Percentiles rank a stretch among this genome's conserved stretches.
Conservation (phyloP, 2,113 vertebrate species). For the Oreotrochilus melanogaster region DNA sequence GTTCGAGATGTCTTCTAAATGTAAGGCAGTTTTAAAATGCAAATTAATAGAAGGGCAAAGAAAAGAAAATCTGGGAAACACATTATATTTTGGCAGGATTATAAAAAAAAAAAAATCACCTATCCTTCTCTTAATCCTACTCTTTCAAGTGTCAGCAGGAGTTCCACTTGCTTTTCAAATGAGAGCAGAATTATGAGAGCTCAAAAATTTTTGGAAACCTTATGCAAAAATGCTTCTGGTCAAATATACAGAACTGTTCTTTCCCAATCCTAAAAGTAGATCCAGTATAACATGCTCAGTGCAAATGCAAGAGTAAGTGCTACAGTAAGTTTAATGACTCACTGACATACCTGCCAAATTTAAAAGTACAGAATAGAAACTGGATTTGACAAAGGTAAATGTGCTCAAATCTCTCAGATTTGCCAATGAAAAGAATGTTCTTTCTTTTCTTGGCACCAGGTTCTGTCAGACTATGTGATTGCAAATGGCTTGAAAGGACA, state of each 20-base stretch:
- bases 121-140: neutral
- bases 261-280: neutral
- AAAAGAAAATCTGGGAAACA: neutral
- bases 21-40: neutral
- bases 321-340: neutral
- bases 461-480: neutral
- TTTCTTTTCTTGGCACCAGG: neutral
- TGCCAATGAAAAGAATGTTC: neutral
- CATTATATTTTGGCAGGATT: neutral
- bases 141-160: neutral
- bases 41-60: neutral
- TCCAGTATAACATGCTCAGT: neutral
- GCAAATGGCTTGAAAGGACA: neutral
- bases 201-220: neutral
- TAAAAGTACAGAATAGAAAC: neutral
- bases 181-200: neutral
- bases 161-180: neutral
- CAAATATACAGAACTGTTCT: neutral
- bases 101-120: neutral
- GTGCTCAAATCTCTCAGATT: neutral
- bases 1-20: neutral
- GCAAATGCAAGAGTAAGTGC: neutral
- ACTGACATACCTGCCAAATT: neutral
- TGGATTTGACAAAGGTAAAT: conserved; percentile 4
- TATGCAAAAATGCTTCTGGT: neutral